Base-by-base conservation (phyloP, 2,888 invertebrate species). In the Litoditis marina region DNA sequence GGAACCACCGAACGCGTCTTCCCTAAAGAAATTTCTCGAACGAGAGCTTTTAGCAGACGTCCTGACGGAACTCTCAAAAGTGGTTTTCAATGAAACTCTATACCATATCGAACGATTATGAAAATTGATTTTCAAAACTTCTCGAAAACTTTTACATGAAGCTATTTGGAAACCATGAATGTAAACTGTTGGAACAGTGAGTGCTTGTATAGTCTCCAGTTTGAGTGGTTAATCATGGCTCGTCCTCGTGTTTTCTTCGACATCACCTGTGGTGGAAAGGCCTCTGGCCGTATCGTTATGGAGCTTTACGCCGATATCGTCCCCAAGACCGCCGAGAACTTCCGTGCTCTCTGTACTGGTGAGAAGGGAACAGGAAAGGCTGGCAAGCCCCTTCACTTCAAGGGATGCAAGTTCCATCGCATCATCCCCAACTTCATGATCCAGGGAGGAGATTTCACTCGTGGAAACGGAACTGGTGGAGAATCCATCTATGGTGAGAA, bases 381-480 rank as follows among this genome's bases (percentile, higher is more conserved):
- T 6, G 85, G 85, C 57, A 86, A 85, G 68, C 85, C 85, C 5
- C 83, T 85, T 71, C 86, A 86, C 63, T 94, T 90, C 88, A 92
- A 92, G 86, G 90, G 90, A 78, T 61, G 60, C 63, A 90, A 89
- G 80, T 94, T 94, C 89, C 94, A 94, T 86, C 90, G 94, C 80
- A 91, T 94, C 82, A 94, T 94, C 85, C 94, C 94, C 78, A 92
- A 92, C 86, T 94, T 94, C 87, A 94, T 94, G 94, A 91, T 92
- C 86, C 94, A 94, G 87, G 80, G 79, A 58, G 85, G 94, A 77
- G 94, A 94, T 85, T 94, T 94, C 84, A 94, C 93, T 81, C 90
- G 91, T 85, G 90, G 87, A 79, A 91, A 91, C 84, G 94, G 94
- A 60, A 87, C 87, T 66, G 88, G 88, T 51, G 94, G 94, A 78